These are phyloP conservation scores for Melanotaenia parkinsoni DNA, from an alignment of 2,797 vertebrate genomes.

Conservation along the genomic window DNA sequence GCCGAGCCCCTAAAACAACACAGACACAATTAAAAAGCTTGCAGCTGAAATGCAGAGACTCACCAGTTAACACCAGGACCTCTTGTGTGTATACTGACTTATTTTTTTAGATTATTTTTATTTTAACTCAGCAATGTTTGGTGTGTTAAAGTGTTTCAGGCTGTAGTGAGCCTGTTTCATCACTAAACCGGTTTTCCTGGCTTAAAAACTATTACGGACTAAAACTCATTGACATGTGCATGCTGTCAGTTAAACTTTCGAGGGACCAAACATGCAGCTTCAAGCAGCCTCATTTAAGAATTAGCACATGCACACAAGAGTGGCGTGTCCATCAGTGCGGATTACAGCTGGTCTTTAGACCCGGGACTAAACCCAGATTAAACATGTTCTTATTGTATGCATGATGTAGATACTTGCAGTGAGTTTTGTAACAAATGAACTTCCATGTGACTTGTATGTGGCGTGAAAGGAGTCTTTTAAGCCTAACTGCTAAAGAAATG, in stretches of 20 bases:
- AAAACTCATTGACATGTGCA: not conserved
- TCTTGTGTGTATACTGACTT: not conserved
- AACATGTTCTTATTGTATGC: not conserved
- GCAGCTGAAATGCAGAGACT: not conserved
- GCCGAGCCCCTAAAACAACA: slow-evolving; percentile 86
- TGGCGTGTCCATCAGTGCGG: not conserved
- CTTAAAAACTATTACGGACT: not conserved
- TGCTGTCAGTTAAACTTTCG: not conserved
- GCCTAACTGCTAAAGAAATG: too few species aligned
- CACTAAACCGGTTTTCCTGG: not conserved
- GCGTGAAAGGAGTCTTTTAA: too few species aligned
- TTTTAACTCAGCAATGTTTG: too few species aligned
- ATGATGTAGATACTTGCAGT: too few species aligned
- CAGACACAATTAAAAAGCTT: slow-evolving; percentile 1
- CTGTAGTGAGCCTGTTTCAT: not conserved
- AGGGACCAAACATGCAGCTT: not conserved
- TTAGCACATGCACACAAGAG: not conserved
- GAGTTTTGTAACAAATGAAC: too few species aligned
- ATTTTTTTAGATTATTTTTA: not conserved
- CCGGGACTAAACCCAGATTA: not conserved
- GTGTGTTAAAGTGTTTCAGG: not conserved
- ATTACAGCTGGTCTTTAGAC: not conserved
- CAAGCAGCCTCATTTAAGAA: not conserved
- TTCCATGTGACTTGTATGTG: too few species aligned
- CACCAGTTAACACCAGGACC: not conserved